Percentiles rank a stretch among this genome's conserved stretches.
Conservation (phyloP, 2,888 invertebrate genomes). For the Hydroisotoma schaefferi region DNA sequence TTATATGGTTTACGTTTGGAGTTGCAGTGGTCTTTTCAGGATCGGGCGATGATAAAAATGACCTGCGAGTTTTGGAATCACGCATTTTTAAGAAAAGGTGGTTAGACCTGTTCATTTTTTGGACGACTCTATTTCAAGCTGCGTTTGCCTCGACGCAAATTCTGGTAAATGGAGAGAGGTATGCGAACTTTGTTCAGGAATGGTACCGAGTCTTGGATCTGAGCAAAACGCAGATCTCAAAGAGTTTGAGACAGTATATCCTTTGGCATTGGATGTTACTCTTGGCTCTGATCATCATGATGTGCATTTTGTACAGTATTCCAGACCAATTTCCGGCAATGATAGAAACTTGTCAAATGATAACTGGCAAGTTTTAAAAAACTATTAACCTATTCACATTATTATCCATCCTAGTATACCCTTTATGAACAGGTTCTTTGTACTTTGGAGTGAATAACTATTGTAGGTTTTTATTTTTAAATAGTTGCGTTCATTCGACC, state of each 20-base stretch:
- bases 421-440: no score
- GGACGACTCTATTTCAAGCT: conserved; percentile 26
- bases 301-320: conserved; percentile 7
- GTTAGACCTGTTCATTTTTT: conserved; percentile 24
- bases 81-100: not conserved
- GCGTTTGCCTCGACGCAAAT: conserved; percentile 16
- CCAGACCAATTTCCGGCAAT: not conserved
- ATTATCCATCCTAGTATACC: no score
- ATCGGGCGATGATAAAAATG: not conserved
- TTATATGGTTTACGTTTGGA: conserved; percentile 13
- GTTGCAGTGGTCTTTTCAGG: not conserved
- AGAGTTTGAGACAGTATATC: conserved; percentile 14
- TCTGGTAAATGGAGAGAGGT: conserved; percentile 9
- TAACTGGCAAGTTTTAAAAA: not conserved
- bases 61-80: not conserved
- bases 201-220: conserved; percentile 23
- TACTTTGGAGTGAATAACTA: no score
- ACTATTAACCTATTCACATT: no score
- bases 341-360: conserved; percentile 4
- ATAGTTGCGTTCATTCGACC: conserved; percentile 2
- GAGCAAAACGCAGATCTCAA: conserved; percentile 20
- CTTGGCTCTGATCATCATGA: not conserved
- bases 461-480: no score
- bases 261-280: conserved; percentile 1
- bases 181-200: conserved; percentile 18